Evolutionary conservation across 2,797 vertebrate genomes (phyloP).

Genomic region (Gobio occitaniae): DNA sequence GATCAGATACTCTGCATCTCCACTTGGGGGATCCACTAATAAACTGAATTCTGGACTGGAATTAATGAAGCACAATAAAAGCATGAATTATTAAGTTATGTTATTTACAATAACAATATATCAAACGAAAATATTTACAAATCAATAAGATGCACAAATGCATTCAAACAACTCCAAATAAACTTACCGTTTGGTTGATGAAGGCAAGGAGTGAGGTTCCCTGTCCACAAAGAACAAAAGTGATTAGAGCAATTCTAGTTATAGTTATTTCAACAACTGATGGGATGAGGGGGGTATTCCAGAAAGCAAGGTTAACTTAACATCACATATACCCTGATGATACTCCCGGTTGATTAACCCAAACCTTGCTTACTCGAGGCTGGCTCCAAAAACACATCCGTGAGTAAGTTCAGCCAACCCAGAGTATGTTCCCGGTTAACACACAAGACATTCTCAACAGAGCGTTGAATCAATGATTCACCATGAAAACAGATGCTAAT

Average conservation of each 20-base stretch:
- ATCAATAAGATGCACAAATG: background rate
- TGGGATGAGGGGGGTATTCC: background rate
- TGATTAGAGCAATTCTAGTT: background rate
- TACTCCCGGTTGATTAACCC: too few relatives aligned
- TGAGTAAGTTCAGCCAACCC: too few relatives aligned
- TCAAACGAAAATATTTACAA: background rate
- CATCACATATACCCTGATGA: too few relatives aligned
- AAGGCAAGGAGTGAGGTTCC: constrained; percentile 11
- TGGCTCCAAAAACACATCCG: too few relatives aligned
- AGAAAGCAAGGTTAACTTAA: too few relatives aligned
- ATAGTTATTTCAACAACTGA: background rate
- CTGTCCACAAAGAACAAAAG: constrained; percentile 37
- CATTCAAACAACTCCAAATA: background rate
- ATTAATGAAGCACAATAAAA: background rate
- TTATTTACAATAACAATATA: background rate
- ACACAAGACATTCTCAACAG: too few relatives aligned
- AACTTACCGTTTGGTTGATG: constrained; percentile 49
- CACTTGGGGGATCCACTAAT: constrained; percentile 77
- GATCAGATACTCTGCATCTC: constrained; percentile 80
- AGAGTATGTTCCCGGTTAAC: too few relatives aligned
- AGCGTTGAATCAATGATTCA: too few relatives aligned
- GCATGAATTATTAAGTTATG: background rate
- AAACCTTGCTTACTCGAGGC: too few relatives aligned
- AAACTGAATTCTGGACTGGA: constrained; percentile 78
- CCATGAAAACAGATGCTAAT: too few relatives aligned